These are phyloP conservation scores for Aphis gossypii DNA, from an alignment of 1,140 invertebrate genomes.

Conservation along the genomic window DNA sequence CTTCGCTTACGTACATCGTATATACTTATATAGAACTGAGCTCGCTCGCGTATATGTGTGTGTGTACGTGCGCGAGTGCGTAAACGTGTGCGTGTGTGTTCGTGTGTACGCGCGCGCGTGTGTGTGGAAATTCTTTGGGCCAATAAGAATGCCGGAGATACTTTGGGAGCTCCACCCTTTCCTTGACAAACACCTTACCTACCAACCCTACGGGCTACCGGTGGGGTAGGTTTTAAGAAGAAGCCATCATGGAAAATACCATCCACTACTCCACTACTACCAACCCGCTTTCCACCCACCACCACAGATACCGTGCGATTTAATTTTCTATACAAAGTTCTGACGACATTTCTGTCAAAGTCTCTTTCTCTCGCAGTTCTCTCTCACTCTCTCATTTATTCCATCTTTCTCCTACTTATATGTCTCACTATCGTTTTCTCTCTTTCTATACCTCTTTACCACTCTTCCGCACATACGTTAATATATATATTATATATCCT, in stretches of 20 bases:
- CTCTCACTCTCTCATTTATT: too few species aligned
- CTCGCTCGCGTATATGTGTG: background rate
- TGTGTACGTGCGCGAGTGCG: background rate
- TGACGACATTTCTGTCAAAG: slow-evolving; percentile 56
- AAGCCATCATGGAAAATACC: slow-evolving; percentile 57
- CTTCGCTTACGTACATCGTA: background rate
- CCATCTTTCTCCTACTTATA: background rate
- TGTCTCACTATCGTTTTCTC: background rate
- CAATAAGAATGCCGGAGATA: slow-evolving; percentile 57
- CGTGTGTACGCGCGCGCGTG: background rate
- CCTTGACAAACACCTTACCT: slow-evolving; percentile 52
- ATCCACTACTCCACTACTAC: background rate
- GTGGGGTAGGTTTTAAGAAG: slow-evolving; percentile 51
- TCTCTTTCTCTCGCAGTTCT: background rate
- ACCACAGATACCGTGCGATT: background rate
- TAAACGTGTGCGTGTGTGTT: background rate
- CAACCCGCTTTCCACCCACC: background rate
- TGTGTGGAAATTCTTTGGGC: slow-evolving; percentile 46
- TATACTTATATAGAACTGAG: background rate
- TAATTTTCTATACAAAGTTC: slow-evolving; percentile 56
- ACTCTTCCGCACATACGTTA: background rate
- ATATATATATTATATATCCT: background rate
- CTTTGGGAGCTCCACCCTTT: slow-evolving; percentile 57
- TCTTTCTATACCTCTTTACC: slow-evolving; percentile 26
- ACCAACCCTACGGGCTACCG: background rate